phyloP scores from a whole-genome alignment of 2,113 vertebrate genomes.

The Abramis brama region DNA sequence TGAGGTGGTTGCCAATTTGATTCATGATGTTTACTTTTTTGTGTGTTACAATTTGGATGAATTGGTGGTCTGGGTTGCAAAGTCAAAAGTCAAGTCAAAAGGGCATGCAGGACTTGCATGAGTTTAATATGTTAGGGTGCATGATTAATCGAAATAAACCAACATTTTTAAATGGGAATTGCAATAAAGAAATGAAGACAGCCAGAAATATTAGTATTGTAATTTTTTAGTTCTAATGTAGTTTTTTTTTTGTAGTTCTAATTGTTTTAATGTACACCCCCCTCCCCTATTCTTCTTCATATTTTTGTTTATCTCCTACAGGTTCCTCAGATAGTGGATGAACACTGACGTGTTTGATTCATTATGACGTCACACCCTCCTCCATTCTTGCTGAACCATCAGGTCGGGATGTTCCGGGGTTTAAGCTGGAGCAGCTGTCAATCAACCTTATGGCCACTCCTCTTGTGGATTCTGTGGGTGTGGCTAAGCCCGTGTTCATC shows the following conservation, averaged over 20 bases:
- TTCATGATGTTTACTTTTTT: background rate
- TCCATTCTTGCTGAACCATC: constrained; percentile 8
- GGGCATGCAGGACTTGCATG: too few species aligned
- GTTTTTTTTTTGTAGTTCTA: background rate
- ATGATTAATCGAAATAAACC: background rate
- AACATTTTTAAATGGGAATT: too few species aligned
- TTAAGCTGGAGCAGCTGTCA: constrained; percentile 42
- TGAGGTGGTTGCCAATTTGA: background rate
- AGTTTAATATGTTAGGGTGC: background rate
- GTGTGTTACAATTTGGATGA: background rate
- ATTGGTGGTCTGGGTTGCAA: background rate
- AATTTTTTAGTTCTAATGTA: too few species aligned
- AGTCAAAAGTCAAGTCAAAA: too few species aligned
- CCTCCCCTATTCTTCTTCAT: background rate
- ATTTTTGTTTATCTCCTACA: constrained; percentile 44
- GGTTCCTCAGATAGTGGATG: constrained; percentile 66
- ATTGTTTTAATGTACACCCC: too few species aligned
- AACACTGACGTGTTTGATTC: constrained; percentile 53
- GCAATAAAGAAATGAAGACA: background rate
- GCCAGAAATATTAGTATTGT: background rate
- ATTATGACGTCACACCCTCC: constrained; percentile 65
- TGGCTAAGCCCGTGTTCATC: constrained; percentile 55
- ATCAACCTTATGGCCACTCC: constrained; percentile 53
- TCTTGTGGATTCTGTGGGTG: constrained; percentile 65
- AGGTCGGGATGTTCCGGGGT: constrained; percentile 3